Conservation (phyloP, 2,888 invertebrate species). For the Spilarctia lutea region DNA sequence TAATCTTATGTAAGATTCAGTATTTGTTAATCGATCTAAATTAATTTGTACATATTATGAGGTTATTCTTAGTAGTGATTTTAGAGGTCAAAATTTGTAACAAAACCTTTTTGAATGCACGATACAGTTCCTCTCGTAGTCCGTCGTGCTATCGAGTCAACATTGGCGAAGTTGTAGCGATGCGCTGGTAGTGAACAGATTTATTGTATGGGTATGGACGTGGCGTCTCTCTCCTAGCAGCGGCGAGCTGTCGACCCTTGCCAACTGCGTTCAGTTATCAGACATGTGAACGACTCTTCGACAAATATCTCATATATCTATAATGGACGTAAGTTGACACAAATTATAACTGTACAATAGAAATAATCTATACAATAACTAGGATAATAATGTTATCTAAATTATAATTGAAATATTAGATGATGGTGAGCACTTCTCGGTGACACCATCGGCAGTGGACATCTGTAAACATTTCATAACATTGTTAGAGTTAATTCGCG, state of each 20-base stretch:
- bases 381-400: constrained; percentile 70
- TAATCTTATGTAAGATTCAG: constrained; percentile 58
- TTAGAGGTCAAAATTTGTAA: constrained; percentile 79
- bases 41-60: constrained; percentile 65
- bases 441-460: constrained; percentile 37
- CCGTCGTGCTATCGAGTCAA: constrained; percentile 80
- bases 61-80: constrained; percentile 64
- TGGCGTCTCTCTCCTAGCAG: constrained; percentile 74
- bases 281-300: constrained; percentile 68
- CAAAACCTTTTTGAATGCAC: constrained; percentile 79
- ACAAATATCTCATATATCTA: constrained; percentile 65
- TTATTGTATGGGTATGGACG: constrained; percentile 39
- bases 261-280: constrained; percentile 68
- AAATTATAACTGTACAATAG: constrained; percentile 73
- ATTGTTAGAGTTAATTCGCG: constrained; percentile 73
- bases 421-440: constrained; percentile 56
- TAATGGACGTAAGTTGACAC: constrained; percentile 70
- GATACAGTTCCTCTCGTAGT: constrained; percentile 85
- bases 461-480: constrained; percentile 73
- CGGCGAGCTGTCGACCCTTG: constrained; percentile 61
- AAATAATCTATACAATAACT: constrained; percentile 73
- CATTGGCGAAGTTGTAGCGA: constrained; percentile 66
- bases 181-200: constrained; percentile 50
- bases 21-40: constrained; percentile 67
- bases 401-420: constrained; percentile 67